Evolutionary conservation across 2,888 invertebrate genomes (phyloP).

Genomic region (Aelia acuminata): DNA sequence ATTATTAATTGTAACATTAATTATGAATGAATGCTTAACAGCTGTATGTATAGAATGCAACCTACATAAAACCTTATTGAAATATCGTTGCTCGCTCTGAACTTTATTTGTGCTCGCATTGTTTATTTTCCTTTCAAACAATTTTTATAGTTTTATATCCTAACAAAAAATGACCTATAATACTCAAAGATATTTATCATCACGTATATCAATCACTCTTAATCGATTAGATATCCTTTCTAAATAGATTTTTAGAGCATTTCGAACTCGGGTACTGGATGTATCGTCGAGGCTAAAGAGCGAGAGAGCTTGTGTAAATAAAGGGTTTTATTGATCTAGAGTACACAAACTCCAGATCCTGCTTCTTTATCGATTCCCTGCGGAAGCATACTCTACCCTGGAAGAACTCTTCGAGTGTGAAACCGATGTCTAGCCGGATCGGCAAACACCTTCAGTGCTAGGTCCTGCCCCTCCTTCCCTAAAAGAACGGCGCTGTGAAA

Average conservation of each 20-base stretch:
- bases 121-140: too few species aligned
- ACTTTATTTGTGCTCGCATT: too few species aligned
- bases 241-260: neutral
- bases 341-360: slow-evolving; percentile 4
- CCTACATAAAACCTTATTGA: too few species aligned
- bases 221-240: too few species aligned
- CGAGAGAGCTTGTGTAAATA: neutral
- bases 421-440: slow-evolving; percentile 16
- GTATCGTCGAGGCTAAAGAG: neutral
- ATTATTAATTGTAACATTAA: too few species aligned
- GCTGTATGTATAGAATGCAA: too few species aligned
- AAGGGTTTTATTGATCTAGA: neutral
- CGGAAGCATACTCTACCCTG: neutral
- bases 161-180: too few species aligned
- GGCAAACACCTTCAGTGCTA: neutral
- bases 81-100: too few species aligned
- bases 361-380: neutral
- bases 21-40: too few species aligned
- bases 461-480: neutral
- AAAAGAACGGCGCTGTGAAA: neutral
- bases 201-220: too few species aligned
- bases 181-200: too few species aligned
- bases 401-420: neutral
- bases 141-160: too few species aligned
- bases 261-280: neutral